These are phyloP conservation scores for Periophthalmodon schlosseri DNA, from an alignment of 2,113 vertebrate species.

Conservation along the genomic window DNA sequence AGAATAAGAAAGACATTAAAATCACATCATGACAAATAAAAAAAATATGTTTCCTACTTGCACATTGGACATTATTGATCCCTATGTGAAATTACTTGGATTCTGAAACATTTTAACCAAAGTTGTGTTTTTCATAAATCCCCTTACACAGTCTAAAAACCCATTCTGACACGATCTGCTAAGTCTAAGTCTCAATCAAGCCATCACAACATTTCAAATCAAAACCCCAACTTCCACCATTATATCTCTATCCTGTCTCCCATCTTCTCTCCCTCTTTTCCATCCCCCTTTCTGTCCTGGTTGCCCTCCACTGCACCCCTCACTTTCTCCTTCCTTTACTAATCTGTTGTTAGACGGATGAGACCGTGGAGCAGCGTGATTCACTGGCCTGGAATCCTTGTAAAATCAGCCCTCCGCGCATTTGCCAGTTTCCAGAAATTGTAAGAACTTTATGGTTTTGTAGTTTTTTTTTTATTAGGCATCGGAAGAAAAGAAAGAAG, in stretches of 20 bases:
- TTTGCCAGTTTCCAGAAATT: slow-evolving; percentile 76
- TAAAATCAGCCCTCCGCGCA: slow-evolving; percentile 69
- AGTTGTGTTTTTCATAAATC: too few relatives aligned
- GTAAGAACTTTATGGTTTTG: slow-evolving; percentile 77
- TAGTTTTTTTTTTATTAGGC: slow-evolving; percentile 72
- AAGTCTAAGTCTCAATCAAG: not conserved
- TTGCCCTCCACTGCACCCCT: slow-evolving; percentile 43
- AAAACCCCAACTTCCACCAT: not conserved
- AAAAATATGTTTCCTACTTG: too few relatives aligned
- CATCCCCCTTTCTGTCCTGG: slow-evolving; percentile 31
- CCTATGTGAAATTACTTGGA: too few relatives aligned
- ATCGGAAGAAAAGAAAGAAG: slow-evolving; percentile 53
- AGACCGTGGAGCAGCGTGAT: slow-evolving; percentile 67
- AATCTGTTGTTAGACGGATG: slow-evolving; percentile 69
- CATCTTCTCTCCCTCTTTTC: slow-evolving; percentile 4
- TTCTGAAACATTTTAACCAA: too few relatives aligned
- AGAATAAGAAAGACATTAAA: too few relatives aligned
- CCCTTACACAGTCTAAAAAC: too few relatives aligned
- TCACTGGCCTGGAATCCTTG: slow-evolving; percentile 77
- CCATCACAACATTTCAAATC: not conserved
- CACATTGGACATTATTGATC: too few relatives aligned
- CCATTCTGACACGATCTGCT: too few relatives aligned
- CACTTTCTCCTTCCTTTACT: slow-evolving; percentile 67
- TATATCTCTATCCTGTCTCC: slow-evolving; percentile 30
- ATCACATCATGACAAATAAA: too few relatives aligned